Percentiles rank a stretch among this genome's conserved stretches.
phyloP scores from a whole-genome alignment of 2,113 vertebrate species.

The Nansenia antarctica region DNA sequence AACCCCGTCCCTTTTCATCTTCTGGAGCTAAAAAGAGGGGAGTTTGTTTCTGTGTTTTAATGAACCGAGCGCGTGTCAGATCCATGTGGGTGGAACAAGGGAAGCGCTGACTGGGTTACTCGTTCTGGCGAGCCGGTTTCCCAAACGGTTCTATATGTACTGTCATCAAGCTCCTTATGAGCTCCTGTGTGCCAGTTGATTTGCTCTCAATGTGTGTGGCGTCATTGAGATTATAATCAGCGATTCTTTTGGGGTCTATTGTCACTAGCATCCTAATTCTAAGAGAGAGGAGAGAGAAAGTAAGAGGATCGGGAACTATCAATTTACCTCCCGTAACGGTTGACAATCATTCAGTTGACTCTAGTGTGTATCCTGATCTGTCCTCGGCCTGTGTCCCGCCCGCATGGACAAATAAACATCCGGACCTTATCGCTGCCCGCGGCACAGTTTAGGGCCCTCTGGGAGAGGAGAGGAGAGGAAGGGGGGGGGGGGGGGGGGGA shows the following conservation, averaged over 20 bases:
- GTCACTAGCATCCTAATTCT: too few species aligned
- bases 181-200: too few species aligned
- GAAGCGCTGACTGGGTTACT: too few species aligned
- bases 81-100: too few species aligned
- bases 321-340: background rate
- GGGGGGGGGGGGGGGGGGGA: too few species aligned
- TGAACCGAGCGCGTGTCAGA: constrained; percentile 33
- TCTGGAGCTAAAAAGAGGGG: constrained; percentile 39
- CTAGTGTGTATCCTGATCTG: constrained; percentile 10
- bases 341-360: background rate
- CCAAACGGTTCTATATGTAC: too few species aligned
- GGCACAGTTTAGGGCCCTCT: constrained; percentile 36
- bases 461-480: constrained; percentile 21
- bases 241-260: too few species aligned
- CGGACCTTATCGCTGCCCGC: constrained; percentile 37
- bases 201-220: too few species aligned
- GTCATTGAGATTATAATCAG: too few species aligned
- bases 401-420: constrained; percentile 38
- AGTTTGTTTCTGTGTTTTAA: constrained; percentile 46
- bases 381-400: constrained; percentile 15
- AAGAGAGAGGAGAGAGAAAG: background rate
- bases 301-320: background rate
- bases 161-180: too few species aligned
- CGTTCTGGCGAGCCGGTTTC: too few species aligned
- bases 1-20: constrained; percentile 52